Percentiles rank a stretch among this genome's conserved stretches.
phyloP scores from a whole-genome alignment of 2,888 invertebrate genomes.

The Amblyjoppa fuscipennis region DNA sequence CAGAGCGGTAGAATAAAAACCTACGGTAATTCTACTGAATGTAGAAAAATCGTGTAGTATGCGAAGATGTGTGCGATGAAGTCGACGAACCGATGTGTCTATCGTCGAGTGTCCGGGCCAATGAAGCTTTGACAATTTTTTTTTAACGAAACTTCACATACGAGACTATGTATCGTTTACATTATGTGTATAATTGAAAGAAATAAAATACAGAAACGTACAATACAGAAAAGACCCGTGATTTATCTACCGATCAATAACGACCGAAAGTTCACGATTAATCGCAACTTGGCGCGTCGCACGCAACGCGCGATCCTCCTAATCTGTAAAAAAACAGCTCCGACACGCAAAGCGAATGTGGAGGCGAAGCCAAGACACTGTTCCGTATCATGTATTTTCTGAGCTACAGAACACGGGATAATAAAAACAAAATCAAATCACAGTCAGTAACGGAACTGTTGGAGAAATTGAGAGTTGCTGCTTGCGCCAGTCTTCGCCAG shows the following conservation, averaged over 20 bases:
- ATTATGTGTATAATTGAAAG: slow-evolving; percentile 39
- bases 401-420: slow-evolving; percentile 6
- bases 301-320: neutral
- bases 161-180: slow-evolving; percentile 27
- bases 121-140: slow-evolving; percentile 4
- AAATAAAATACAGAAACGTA: slow-evolving; percentile 18
- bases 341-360: neutral
- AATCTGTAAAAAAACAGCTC: neutral
- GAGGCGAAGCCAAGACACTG: neutral
- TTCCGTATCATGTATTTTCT: slow-evolving; percentile 1
- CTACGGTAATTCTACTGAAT: slow-evolving; percentile 26
- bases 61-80: slow-evolving; percentile 22
- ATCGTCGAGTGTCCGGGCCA: neutral
- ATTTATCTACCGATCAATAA: neutral
- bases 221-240: neutral
- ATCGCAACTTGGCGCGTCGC: neutral
- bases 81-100: neutral
- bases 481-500: neutral
- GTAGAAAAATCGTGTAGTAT: slow-evolving; percentile 47
- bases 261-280: neutral
- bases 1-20: neutral
- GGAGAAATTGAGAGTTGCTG: slow-evolving; percentile 4
- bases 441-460: slow-evolving; percentile 6
- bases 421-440: slow-evolving; percentile 30
- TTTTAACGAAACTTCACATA: slow-evolving; percentile 25